A percentile compares a stretch with the other conserved stretches of the same genome.
These are phyloP conservation scores for Cromileptes altivelis DNA, from an alignment of 2,113 vertebrate genomes.

Conservation along the genomic window DNA sequence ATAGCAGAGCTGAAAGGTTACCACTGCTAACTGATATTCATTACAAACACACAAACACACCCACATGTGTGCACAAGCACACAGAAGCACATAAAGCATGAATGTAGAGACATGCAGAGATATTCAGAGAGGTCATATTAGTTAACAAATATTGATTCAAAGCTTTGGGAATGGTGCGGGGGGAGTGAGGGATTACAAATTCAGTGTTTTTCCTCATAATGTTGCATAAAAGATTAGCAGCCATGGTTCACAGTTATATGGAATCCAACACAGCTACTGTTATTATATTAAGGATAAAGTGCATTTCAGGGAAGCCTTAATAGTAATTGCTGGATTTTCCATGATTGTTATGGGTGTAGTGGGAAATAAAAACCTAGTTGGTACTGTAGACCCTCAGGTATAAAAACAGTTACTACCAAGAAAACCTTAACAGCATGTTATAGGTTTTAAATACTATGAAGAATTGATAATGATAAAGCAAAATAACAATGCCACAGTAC, in stretches of 20 bases:
- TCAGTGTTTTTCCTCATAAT: constrained; percentile 37
- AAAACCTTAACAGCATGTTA: neutral
- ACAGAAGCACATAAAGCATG: constrained; percentile 6
- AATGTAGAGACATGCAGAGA: constrained; percentile 33
- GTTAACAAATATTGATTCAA: constrained; percentile 61
- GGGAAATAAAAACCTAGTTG: neutral
- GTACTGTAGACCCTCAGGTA: neutral
- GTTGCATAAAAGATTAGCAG: constrained; percentile 32
- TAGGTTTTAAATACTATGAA: neutral
- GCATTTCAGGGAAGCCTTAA: neutral
- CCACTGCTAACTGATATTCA: constrained; percentile 59
- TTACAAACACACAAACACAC: constrained; percentile 47
- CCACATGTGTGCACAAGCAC: constrained; percentile 2
- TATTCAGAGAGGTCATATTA: constrained; percentile 48
- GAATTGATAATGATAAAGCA: neutral
- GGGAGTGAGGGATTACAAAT: constrained; percentile 31
- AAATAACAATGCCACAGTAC: neutral
- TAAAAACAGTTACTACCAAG: neutral
- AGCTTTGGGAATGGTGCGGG: constrained; percentile 29
- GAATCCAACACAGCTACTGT: constrained; percentile 1
- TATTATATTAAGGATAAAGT: constrained; percentile 18
- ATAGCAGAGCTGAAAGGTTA: constrained; percentile 62
- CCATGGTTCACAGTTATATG: constrained; percentile 8
- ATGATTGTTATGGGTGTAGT: neutral
- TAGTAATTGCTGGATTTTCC: neutral